phyloP scores from a whole-genome alignment of 2,888 invertebrate species.

The Apamea anceps region DNA sequence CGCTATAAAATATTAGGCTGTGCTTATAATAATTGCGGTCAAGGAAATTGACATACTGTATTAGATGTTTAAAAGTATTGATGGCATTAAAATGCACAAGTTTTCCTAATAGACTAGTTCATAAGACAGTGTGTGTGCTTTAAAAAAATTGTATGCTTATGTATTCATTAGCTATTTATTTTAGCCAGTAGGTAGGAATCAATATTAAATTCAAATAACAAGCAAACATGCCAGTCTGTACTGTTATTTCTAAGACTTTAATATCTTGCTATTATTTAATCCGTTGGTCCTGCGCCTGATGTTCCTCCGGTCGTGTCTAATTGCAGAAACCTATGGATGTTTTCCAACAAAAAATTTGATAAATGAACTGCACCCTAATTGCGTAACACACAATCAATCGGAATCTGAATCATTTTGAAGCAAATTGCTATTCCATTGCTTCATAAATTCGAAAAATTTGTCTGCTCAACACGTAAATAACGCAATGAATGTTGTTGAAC shows the following conservation, averaged over 20 bases:
- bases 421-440: too few species aligned
- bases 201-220: constrained; percentile 1
- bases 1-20: constrained; percentile 35
- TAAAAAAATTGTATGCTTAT: background rate
- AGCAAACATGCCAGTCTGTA: background rate
- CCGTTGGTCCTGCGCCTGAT: background rate
- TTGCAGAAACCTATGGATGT: too few species aligned
- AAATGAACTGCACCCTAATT: too few species aligned
- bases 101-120: background rate
- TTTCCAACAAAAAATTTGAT: too few species aligned
- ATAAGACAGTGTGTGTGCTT: background rate
- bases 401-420: too few species aligned
- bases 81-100: background rate
- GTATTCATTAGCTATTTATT: constrained; percentile 40
- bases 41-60: constrained; percentile 7
- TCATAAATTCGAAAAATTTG: too few species aligned
- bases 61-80: background rate
- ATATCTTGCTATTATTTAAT: constrained; percentile 9
- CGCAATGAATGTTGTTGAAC: too few species aligned
- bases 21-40: constrained; percentile 28
- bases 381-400: too few species aligned
- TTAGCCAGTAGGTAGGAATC: constrained; percentile 41
- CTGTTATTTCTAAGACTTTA: constrained; percentile 2
- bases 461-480: too few species aligned
- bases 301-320: background rate